Base-by-base conservation (phyloP, 2,797 vertebrate species). In the Thunnus albacares region DNA sequence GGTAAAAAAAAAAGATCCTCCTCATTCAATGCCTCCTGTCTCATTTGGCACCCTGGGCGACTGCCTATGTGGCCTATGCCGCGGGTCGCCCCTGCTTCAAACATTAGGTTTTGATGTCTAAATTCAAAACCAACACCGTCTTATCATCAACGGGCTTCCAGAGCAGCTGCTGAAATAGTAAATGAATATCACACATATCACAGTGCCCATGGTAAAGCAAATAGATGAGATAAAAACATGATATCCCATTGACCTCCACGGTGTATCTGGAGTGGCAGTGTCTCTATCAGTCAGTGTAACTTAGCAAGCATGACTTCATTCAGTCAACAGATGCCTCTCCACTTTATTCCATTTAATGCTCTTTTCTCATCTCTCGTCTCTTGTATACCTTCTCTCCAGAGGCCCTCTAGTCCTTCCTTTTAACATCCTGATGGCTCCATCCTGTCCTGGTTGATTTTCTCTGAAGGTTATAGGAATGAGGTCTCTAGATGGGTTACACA, bases 401-500 rank as follows among this genome's bases (percentile, higher is more conserved):
- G 9, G 9, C n/a, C 17, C 14, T 24, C 0, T n/a, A 13, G 28
- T 30, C n/a, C 9, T 57, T 38, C 20, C 43, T 13, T 7, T 72
- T 0, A 1, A 2, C 52, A 41, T 11, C 33, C 12, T 45, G 10
- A 15, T 18, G 43, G 20, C 59, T 59, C n/a, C 14, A 11, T 59
- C 51, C 26, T 49, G 58, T 43, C 20, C 17, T 24, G 22, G 30
- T 24, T 62, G 10, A 20, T 67, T 77, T 30, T 61, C 15, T 35
- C 8, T 51, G 24, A 1, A 5, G 17, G 5, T 52, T 43, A 57
- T 20, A 61, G 1, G 10, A 26, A 52, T 45, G 24, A 55, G 14
- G 49, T 66, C 28, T 71, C 56, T 17, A 30, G 17, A 41, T 53
- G 18, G 5, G 55, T 28, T 78, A 51, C 24, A 38, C 22, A 78